Conservation (phyloP, 1,140 invertebrate genomes). For the Cotesia chilonis region DNA sequence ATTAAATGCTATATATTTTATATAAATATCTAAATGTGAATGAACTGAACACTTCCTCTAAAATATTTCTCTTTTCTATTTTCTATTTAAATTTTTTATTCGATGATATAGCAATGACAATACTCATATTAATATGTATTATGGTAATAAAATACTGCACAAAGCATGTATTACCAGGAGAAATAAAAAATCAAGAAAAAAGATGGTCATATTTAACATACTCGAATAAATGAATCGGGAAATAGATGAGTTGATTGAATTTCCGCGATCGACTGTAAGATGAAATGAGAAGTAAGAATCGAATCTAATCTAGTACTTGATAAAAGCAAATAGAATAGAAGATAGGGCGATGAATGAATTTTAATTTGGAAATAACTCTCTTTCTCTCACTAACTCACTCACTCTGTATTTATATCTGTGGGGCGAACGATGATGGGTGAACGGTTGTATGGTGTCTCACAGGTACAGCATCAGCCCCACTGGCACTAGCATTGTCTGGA, state of each 20-base stretch:
- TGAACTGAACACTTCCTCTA: background rate
- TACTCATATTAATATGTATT: constrained; percentile 32
- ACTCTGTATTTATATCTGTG: constrained; percentile 43
- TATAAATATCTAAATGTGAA: background rate
- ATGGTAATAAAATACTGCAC: constrained; percentile 45
- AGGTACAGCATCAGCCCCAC: constrained; percentile 63
- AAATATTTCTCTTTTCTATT: background rate
- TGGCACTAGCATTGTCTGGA: constrained; percentile 62
- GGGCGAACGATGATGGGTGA: constrained; percentile 51
- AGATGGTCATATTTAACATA: background rate
- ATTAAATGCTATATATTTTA: constrained; percentile 2
- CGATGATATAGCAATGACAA: background rate
- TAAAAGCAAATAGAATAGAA: background rate
- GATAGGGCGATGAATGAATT: no score
- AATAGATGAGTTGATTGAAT: no score
- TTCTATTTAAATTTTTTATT: background rate
- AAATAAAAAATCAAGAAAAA: background rate
- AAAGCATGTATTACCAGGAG: constrained; percentile 48
- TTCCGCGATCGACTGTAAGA: no score
- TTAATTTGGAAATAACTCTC: no score
- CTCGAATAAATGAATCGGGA: background rate
- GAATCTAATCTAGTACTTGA: background rate
- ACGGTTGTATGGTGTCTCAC: constrained; percentile 61
- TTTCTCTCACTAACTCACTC: background rate
- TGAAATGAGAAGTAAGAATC: no score